Evolutionary conservation across 1,140 invertebrate species (phyloP).

Genomic region (Panulirus ornatus): DNA sequence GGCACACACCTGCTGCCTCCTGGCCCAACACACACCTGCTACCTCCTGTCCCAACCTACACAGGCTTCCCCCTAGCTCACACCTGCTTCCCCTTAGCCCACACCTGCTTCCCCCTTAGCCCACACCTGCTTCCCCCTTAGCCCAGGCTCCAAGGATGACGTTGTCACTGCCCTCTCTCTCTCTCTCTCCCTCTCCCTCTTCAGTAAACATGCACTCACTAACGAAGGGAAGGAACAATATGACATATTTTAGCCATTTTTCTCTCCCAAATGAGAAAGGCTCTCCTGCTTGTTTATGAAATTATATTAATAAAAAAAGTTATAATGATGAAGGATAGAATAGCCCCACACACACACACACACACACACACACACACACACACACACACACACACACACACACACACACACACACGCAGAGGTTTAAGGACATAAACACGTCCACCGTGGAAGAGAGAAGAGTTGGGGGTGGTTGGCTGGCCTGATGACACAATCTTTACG

Average conservation of each 20-base stretch:
- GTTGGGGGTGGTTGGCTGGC: neutral
- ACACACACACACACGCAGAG: constrained; percentile 4
- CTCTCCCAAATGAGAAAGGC: too few relatives aligned
- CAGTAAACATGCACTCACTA: too few relatives aligned
- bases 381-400: constrained; percentile 42
- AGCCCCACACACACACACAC: neutral
- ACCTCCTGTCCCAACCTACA: neutral
- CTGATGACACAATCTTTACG: too few relatives aligned
- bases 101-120: neutral
- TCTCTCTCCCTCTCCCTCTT: neutral
- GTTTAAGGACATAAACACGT: neutral
- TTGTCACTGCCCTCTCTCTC: neutral
- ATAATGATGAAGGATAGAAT: too few relatives aligned
- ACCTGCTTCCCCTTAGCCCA: neutral
- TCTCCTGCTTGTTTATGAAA: too few relatives aligned
- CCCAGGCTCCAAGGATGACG: too few relatives aligned
- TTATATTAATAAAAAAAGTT: too few relatives aligned
- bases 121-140: too few relatives aligned
- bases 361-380: constrained; percentile 33
- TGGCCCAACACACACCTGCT: too few relatives aligned
- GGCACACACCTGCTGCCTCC: neutral
- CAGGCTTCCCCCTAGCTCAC: neutral
- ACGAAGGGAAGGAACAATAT: too few relatives aligned
- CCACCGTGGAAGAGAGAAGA: neutral
- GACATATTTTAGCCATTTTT: too few relatives aligned